Base-by-base conservation (phyloP, 35 echinoderm and acorn worm genomes). In the Anneissia japonica region DNA sequence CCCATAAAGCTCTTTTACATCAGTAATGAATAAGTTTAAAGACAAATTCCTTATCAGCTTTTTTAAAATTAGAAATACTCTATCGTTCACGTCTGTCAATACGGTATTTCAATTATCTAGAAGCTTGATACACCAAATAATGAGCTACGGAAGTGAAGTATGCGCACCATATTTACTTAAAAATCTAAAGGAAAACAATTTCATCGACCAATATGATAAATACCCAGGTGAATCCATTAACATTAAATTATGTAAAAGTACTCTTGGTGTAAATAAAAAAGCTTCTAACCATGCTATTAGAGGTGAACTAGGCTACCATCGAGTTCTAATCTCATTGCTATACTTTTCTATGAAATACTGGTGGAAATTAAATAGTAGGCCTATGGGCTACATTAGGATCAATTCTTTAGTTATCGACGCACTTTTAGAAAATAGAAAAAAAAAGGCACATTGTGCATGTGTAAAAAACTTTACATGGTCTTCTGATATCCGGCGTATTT, bases 141-240 rank as follows among this genome's bases (percentile, higher is more conserved):
- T n/a, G n/a, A n/a, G n/a, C n/a, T n/a, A n/a, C n/a, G 77, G 77
- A 4, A 21, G 77, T 79, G 77, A 79, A 79, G 77, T 79, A 4
- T 79, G 77, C 33, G 77, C 77, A 5, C 77, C 77, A 5, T 79
- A 79, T 79, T 79, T 79, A 35, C n/a, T 79, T 3, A 79, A 10
- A 11, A 34, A 2, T 3, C 33, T 79, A 12, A 79, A 79, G 35
- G 33, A 79, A 9, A 9, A 3, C 5, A 34, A 79, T 79, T 79
- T 79, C 30, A 32, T 79, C 4, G 39, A 32, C 31, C 12, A 36
- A 10, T 79, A 30, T 79, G 79, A 81, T 40, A 81, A 81, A 40
- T 23, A 23, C 5, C 37, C 34, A 12, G 79, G 77, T 79, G 77
- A 79, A 34, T 10, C 4, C n/a, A 36, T 79, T 41, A 14, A 81